Evolutionary conservation across 2,797 vertebrate species (phyloP), one percentile per base, ranked within the genome.

Genomic region (Tamandua tetradactyla): DNA sequence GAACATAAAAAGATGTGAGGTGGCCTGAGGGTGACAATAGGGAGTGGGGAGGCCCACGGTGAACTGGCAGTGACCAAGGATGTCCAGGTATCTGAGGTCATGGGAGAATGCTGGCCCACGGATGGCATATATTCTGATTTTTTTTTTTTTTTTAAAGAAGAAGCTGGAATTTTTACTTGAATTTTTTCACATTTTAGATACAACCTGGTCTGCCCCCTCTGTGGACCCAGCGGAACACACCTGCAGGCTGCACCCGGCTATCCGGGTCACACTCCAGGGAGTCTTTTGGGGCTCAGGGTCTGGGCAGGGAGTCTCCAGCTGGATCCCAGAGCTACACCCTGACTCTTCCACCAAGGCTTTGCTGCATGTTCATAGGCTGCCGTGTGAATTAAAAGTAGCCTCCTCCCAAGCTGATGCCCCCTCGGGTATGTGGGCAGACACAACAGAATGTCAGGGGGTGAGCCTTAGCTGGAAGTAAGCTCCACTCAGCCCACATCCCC

Each of bases 201-300:
- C 57, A 11, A 7, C 20, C 0, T 2, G 27, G 11, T 27, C n/a
- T 22, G 57, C 23, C 55, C 40, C 1, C n/a, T 17, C 68, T 42
- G 37, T 9, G 42, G 47, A 52, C 12, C 22, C 20, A 30, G 3
- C 0, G 23, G 5, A 7, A 35, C 18, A 3, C 1, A 5, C 22
- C 32, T 35, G 14, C 40, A 11, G 27, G n/a, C 10, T 10, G 35
- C 27, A 25, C 1, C 7, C 3, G 0, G 13, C 4, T 57, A 40
- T 49, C 2, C 23, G 4, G 0, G 9, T 22, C 22, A 64, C 11
- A 7, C 59, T 61, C 66, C 11, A 32, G 35, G 25, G 0, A 42
- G 15, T 5, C 6, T 4, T 3, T 35, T 17, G 25, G 62, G 25
- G 7, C 57, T 57, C 57, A 23, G 20, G 40, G 0, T 7, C 30